Evolutionary conservation across 2,888 invertebrate genomes (phyloP).

Genomic region (Cantharis rufa): DNA sequence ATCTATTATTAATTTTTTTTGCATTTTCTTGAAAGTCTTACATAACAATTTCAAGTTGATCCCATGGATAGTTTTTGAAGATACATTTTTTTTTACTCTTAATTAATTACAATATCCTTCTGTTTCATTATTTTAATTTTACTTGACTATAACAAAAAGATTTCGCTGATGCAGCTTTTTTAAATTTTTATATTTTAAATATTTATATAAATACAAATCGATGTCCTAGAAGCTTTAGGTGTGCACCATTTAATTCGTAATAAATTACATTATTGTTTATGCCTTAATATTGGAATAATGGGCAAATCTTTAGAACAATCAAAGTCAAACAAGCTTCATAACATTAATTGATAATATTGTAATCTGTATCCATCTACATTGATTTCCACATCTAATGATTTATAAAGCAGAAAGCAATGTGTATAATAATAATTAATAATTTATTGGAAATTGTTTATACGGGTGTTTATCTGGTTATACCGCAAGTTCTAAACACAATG

Average conservation of each 20-base stretch:
- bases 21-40: too few species aligned
- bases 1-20: too few species aligned
- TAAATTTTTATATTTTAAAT: too few species aligned
- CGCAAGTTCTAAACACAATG: neutral
- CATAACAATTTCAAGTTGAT: too few species aligned
- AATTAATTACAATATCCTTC: too few species aligned
- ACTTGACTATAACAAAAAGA: too few species aligned
- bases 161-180: too few species aligned
- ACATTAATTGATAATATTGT: conserved; percentile 10
- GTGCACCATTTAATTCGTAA: conserved; percentile 4
- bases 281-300: conserved; percentile 12
- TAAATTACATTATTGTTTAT: conserved; percentile 19
- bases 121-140: too few species aligned
- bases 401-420: neutral
- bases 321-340: conserved; percentile 15
- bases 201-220: too few species aligned
- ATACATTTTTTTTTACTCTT: too few species aligned
- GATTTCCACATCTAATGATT: neutral
- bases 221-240: too few species aligned
- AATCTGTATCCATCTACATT: neutral
- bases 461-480: neutral
- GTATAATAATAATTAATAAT: neutral
- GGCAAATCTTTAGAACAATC: conserved; percentile 14
- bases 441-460: neutral
- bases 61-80: too few species aligned